Percentiles rank a stretch among this genome's conserved stretches.
Evolutionary conservation across 2,113 vertebrate genomes (phyloP).

Genomic region (Pungitius pungitius): DNA sequence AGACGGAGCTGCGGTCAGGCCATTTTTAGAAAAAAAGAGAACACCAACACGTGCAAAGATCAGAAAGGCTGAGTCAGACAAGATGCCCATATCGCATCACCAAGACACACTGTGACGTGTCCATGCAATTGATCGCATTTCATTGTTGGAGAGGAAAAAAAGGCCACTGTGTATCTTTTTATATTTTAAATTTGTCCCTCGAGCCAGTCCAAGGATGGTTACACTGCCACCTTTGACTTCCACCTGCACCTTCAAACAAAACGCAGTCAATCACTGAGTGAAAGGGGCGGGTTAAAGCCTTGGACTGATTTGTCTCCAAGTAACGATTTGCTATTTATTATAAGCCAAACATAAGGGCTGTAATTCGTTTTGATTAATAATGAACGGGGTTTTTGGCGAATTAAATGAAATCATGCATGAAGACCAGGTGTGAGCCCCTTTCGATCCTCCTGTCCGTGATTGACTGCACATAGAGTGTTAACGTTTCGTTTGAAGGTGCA

Average conservation of each 20-base stretch:
- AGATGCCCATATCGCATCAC: constrained; percentile 38
- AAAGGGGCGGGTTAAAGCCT: constrained; percentile 5
- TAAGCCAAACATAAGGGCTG: constrained; percentile 19
- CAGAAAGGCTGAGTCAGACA: constrained; percentile 62
- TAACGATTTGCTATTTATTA: constrained; percentile 25
- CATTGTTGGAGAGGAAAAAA: constrained; percentile 19
- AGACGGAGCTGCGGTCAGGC: constrained; percentile 53
- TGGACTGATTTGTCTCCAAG: constrained; percentile 1
- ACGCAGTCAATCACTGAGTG: constrained; percentile 30
- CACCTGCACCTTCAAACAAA: constrained; percentile 52
- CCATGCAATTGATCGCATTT: constrained; percentile 26
- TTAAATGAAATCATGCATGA: constrained; percentile 46
- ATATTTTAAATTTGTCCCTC: not conserved
- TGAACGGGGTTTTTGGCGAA: constrained; percentile 51
- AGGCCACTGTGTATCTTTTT: constrained; percentile 2
- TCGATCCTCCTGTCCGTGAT: constrained; percentile 23
- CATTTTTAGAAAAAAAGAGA: constrained; percentile 39
- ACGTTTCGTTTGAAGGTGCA: constrained; percentile 47
- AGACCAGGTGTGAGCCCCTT: constrained; percentile 49
- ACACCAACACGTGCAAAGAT: constrained; percentile 23
- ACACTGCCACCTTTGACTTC: constrained; percentile 12
- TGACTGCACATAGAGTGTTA: constrained; percentile 32
- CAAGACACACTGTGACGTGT: constrained; percentile 26
- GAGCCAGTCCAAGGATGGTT: not conserved
- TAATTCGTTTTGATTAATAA: constrained; percentile 35